A percentile compares a stretch with the other conserved stretches of the same genome.
These are phyloP conservation scores for Labeo calbasu DNA, from an alignment of 2,797 vertebrate species.

Conservation along the genomic window DNA sequence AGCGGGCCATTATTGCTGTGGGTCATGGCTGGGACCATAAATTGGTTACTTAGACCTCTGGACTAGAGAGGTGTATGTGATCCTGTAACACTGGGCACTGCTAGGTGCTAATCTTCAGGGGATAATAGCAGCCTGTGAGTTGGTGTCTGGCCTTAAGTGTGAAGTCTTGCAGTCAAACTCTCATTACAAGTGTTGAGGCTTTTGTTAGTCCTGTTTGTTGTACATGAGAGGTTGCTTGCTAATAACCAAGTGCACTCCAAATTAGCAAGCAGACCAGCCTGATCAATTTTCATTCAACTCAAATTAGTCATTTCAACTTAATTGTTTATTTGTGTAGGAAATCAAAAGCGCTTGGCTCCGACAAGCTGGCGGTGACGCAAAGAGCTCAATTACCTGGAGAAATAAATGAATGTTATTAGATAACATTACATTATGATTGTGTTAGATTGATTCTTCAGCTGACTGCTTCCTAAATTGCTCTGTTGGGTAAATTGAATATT, in stretches of 20 bases:
- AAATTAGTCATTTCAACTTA: conserved; percentile 37
- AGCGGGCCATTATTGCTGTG: conserved; percentile 24
- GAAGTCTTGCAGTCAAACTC: conserved; percentile 3
- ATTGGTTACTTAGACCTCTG: conserved; percentile 23
- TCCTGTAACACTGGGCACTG: conserved; percentile 5
- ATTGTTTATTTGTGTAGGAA: conserved; percentile 40
- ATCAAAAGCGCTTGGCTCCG: conserved; percentile 15
- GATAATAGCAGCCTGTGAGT: conserved; percentile 24
- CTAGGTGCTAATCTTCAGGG: conserved; percentile 31
- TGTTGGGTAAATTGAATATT: conserved; percentile 9
- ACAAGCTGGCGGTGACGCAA: conserved; percentile 39
- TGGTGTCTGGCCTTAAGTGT: conserved; percentile 1
- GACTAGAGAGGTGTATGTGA: conserved; percentile 14
- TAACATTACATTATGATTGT: conserved; percentile 22
- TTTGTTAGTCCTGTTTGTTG: conserved; percentile 22
- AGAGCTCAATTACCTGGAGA: conserved; percentile 26
- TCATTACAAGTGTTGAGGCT: conserved; percentile 29
- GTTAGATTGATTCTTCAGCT: conserved; percentile 38
- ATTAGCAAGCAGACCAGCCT: not conserved
- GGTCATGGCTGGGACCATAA: conserved; percentile 31
- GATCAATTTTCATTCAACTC: conserved; percentile 33
- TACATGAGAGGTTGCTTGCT: not conserved
- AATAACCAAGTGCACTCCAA: conserved; percentile 1
- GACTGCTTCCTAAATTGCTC: conserved; percentile 1
- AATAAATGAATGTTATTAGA: conserved; percentile 50